A percentile compares a stretch with the other conserved stretches of the same genome.
Conservation (phyloP, 2,888 invertebrate genomes). For the Julus scandinavius region DNA sequence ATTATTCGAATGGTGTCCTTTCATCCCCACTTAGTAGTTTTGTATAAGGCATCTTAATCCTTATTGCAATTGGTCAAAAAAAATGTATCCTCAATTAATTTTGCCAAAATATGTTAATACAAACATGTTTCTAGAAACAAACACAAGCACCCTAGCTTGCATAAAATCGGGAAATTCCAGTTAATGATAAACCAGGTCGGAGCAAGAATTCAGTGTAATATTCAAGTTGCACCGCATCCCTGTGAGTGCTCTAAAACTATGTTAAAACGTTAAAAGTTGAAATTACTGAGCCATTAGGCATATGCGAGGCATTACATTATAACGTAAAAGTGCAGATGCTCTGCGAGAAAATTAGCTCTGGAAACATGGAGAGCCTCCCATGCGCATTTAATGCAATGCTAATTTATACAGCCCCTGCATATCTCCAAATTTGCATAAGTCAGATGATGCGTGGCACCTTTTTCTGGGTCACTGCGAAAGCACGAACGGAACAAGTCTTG, state of each 20-base stretch:
- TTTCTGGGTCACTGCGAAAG: constrained; percentile 4
- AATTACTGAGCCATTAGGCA: neutral
- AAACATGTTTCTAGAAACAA: no score
- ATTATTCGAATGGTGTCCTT: neutral
- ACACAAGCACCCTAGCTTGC: no score
- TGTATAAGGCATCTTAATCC: no score
- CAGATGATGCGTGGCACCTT: constrained; percentile 21
- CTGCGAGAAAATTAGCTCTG: neutral
- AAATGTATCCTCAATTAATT: no score
- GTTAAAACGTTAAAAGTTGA: neutral
- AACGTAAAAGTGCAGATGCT: neutral
- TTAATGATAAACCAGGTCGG: no score
- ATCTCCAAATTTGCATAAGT: constrained; percentile 37
- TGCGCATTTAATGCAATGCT: neutral
- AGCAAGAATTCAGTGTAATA: no score
- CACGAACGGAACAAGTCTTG: neutral
- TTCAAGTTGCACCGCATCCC: no score
- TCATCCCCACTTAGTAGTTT: no score
- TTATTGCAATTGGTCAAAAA: no score
- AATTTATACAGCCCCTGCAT: constrained; percentile 6
- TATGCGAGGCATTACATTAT: neutral
- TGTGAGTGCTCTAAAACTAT: neutral
- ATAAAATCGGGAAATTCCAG: no score
- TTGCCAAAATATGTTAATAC: no score
- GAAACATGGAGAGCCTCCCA: neutral